These are phyloP conservation scores for Drosophila repletoides DNA, from an alignment of 1,140 invertebrate genomes.

Conservation along the genomic window DNA sequence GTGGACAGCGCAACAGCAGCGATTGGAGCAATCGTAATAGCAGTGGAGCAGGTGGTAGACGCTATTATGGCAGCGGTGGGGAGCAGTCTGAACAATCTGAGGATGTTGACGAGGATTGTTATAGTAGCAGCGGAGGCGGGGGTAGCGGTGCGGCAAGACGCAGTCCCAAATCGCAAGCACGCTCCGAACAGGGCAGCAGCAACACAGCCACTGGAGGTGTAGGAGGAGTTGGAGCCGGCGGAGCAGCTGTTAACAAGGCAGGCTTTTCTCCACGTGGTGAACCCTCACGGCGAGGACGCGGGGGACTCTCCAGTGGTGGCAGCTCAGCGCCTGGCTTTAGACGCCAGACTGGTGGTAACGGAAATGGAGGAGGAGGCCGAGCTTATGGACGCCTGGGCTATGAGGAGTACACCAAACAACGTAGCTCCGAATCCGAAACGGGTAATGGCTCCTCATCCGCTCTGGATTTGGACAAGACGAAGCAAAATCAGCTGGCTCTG, in stretches of 20 bases:
- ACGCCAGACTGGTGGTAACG: slow-evolving; percentile 64
- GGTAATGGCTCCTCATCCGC: slow-evolving; percentile 1
- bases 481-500: slow-evolving; percentile 87
- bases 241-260: slow-evolving; percentile 52
- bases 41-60: slow-evolving; percentile 27
- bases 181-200: slow-evolving; percentile 44
- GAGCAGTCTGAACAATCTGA: slow-evolving; percentile 77
- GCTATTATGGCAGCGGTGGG: slow-evolving; percentile 62
- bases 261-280: slow-evolving; percentile 91
- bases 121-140: slow-evolving; percentile 46
- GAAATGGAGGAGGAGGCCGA: slow-evolving; percentile 25
- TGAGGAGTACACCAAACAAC: slow-evolving; percentile 81
- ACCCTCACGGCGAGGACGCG: slow-evolving; percentile 90
- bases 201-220: neutral
- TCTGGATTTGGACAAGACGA: slow-evolving; percentile 86
- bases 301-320: slow-evolving; percentile 83
- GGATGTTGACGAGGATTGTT: slow-evolving; percentile 73
- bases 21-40: slow-evolving; percentile 61
- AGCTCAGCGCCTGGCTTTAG: slow-evolving; percentile 74
- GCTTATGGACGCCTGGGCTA: slow-evolving; percentile 85
- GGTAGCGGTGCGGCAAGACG: slow-evolving; percentile 46
- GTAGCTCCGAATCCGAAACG: slow-evolving; percentile 68
- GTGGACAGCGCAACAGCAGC: slow-evolving; percentile 54
- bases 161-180: slow-evolving; percentile 56
- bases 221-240: slow-evolving; percentile 18